phyloP scores from a whole-genome alignment of 2,797 vertebrate genomes.

The Cirrhinus molitorella region DNA sequence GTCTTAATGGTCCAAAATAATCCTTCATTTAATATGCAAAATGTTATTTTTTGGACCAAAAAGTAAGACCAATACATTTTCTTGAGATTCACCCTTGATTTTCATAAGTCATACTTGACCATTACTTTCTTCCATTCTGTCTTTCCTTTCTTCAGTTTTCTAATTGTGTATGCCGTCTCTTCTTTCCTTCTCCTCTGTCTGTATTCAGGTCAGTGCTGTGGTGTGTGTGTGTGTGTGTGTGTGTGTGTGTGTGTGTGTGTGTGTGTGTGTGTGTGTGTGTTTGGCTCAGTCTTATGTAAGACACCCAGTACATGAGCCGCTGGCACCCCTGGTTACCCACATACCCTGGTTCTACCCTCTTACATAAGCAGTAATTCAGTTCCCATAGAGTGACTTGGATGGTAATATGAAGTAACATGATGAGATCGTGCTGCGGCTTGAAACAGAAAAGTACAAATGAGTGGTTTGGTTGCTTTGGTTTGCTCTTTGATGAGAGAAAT shows the following conservation, averaged over 20 bases:
- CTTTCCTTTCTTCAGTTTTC: background rate
- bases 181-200: conserved; percentile 2
- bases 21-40: background rate
- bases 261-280: background rate
- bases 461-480: conserved; percentile 42
- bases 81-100: background rate
- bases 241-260: background rate
- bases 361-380: conserved; percentile 51
- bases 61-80: too few relatives aligned
- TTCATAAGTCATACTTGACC: background rate
- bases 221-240: background rate
- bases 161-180: background rate
- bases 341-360: conserved; percentile 30
- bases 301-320: conserved; percentile 19
- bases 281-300: conserved; percentile 49
- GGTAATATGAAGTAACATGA: conserved; percentile 64
- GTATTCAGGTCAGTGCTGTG: background rate
- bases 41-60: too few relatives aligned
- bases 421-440: conserved; percentile 45
- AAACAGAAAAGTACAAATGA: conserved; percentile 31
- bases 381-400: conserved; percentile 46
- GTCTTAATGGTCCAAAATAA: background rate
- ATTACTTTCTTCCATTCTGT: background rate
- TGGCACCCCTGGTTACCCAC: conserved; percentile 46
- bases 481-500: conserved; percentile 24